Evolutionary conservation across 1,140 invertebrate genomes (phyloP), one percentile per base, ranked within the genome.

Genomic region (Heliconius himera): DNA sequence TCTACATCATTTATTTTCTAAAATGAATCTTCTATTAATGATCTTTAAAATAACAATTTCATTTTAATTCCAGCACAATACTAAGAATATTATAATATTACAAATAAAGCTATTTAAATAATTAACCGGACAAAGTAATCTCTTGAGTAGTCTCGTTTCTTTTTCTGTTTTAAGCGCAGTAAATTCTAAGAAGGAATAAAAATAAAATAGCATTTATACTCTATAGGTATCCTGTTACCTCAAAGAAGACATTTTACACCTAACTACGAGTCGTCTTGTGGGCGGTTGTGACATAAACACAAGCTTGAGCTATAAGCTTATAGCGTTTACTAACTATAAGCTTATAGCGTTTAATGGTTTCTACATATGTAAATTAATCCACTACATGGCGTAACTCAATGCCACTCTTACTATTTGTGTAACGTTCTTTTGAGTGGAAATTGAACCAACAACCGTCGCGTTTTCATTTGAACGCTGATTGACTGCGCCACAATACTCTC

Each of bases 201-300:
- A 80, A 84, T 76, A 84, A 84, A 84, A 54, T 13, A 70, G 51
- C 73, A 78, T 51, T 86, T 84, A 86, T 85, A 82, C 74, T 78
- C 49, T 82, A 76, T 81, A 74, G 77, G 74, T 86, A 86, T 83
- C 83, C 70, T 81, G 85, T 85, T 86, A 82, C 85, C 82, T 88
- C 88, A 87, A 92, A 89, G 86, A 89, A 92, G 89, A 91, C 88
- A 89, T 92, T 91, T 88, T 77, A 84, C 85, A 80, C 82, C 80
- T 88, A 89, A 87, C 84, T 88, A 80, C 76, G 13, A 29, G 22
- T 78, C 82, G 83, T 75, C 38, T 82, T 83, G 87, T 91, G 88
- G 87, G 88, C 86, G 88, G 74, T 73, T 82, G 85, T 81, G 83
- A 85, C 60, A 29, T 66, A 29, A 66, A 56, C 22, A 66, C 26